These are phyloP conservation scores for Moxostoma hubbsi DNA, from an alignment of 2,797 vertebrate genomes.

Conservation along the genomic window DNA sequence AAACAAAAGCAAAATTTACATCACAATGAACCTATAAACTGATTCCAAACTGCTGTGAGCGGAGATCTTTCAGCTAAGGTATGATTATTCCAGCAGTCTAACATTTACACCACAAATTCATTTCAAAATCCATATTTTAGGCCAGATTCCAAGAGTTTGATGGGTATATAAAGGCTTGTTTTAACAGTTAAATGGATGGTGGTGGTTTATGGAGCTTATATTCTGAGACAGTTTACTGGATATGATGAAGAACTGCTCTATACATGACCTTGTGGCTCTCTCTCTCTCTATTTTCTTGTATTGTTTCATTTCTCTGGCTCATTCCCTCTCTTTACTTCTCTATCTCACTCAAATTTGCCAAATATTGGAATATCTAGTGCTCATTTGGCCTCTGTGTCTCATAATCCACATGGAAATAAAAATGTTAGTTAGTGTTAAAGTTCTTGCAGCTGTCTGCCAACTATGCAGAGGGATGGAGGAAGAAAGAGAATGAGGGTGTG, in stretches of 20 bases:
- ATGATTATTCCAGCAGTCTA: constrained; percentile 10
- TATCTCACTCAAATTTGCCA: constrained; percentile 33
- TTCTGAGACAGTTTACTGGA: constrained; percentile 38
- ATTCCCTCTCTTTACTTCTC: background rate
- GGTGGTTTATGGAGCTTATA: constrained; percentile 30
- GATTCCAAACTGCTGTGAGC: constrained; percentile 32
- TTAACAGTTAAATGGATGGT: constrained; percentile 22
- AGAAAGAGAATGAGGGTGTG: constrained; percentile 29
- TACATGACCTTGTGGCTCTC: constrained; percentile 33
- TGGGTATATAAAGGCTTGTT: constrained; percentile 33
- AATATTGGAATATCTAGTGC: constrained; percentile 14
- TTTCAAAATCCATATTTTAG: constrained; percentile 40
- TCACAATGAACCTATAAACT: constrained; percentile 25
- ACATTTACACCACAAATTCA: constrained; percentile 12
- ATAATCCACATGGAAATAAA: constrained; percentile 50
- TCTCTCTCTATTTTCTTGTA: background rate
- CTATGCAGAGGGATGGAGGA: constrained; percentile 11
- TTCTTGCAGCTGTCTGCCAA: constrained; percentile 46
- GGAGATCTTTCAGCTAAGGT: constrained; percentile 1
- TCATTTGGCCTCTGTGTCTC: constrained; percentile 39
- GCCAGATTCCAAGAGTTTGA: constrained; percentile 31
- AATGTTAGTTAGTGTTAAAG: constrained; percentile 46
- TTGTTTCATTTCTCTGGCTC: background rate
- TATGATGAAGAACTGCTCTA: constrained; percentile 27
- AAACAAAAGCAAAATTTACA: constrained; percentile 46